Base-by-base conservation (phyloP, 2,113 vertebrate genomes). In the Neodon shergylaensis region DNA sequence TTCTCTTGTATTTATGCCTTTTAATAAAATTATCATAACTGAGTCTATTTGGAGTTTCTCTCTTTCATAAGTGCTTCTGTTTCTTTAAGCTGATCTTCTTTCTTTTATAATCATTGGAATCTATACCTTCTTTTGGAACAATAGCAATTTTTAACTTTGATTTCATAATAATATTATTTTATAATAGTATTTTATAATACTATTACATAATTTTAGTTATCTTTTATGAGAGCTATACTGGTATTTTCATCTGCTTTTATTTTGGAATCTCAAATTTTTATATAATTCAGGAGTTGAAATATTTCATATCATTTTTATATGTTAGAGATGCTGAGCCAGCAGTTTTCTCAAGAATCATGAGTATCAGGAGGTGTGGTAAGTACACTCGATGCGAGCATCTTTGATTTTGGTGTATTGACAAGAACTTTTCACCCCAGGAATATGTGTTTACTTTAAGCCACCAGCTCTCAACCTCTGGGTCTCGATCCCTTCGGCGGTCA, bases 11-110 rank as follows among this genome's bases (percentile, higher is more conserved):
- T 79, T 66, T 83, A 47, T 22, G 86, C 28, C 12, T 90, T 90
- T 86, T 87, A 74, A 87, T 81, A 9, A 44, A 77, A 79, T 70
- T 82, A 92, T 66, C 63, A 24, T n/a, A 90, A 49, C 12, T 79
- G 4, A 90, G 33, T 6, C 7, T 74, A 14, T 31, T 92, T 61
- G 63, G 24, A 58, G 31, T 82, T 92, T 92, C 9, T 96, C 33
- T n/a, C 1, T 66, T 65, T 17, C 7, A 54, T 47, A 89, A 78
- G 3, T 85, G 11, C 17, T 73, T 26, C 7, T 42, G 22, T 65
- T 39, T 79, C 26, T 94, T 84, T 84, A 31, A 58, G 63, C 16
- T 22, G 42, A 86, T n/a, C 2, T 92, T 78, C 44, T 54, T 5
- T 65, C 0, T 24, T 88, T 84, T 61, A 39, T 39, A 39, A 39